Percentiles rank a stretch among this genome's conserved stretches.
Conservation (phyloP, 2,888 invertebrate species). For the Penaeus monodon region DNA sequence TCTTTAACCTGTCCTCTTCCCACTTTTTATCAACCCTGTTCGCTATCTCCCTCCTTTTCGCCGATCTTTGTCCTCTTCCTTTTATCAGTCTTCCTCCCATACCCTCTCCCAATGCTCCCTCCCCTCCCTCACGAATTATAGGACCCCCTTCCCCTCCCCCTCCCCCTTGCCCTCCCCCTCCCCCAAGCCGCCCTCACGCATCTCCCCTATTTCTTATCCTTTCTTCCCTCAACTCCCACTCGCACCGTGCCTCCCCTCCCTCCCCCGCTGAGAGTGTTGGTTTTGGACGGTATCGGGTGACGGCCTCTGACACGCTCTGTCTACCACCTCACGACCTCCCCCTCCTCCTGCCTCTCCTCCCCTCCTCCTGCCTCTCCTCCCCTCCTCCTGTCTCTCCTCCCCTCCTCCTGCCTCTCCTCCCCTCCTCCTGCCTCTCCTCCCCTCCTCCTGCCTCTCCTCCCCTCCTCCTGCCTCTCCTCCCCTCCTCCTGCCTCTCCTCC, state of each 20-base stretch:
- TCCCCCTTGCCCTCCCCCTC: neutral
- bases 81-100: too few relatives aligned
- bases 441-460: neutral
- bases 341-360: slow-evolving; percentile 5
- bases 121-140: neutral
- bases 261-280: slow-evolving; percentile 54
- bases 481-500: neutral
- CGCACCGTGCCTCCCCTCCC: slow-evolving; percentile 20
- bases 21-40: too few relatives aligned
- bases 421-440: neutral
- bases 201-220: neutral
- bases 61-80: too few relatives aligned
- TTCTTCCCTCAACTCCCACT: neutral
- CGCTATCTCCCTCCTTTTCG: too few relatives aligned
- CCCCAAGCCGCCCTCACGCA: neutral
- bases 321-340: slow-evolving; percentile 26
- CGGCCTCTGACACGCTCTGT: slow-evolving; percentile 53
- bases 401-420: neutral
- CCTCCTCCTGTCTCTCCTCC: neutral
- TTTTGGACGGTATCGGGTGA: slow-evolving; percentile 54
- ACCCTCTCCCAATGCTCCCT: neutral
- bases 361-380: neutral
- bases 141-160: neutral
- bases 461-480: neutral
- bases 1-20: too few relatives aligned